A percentile compares a stretch with the other conserved stretches of the same genome.
Evolutionary conservation across 1,140 invertebrate species (phyloP).

Genomic region (Camponotus vicinus): DNA sequence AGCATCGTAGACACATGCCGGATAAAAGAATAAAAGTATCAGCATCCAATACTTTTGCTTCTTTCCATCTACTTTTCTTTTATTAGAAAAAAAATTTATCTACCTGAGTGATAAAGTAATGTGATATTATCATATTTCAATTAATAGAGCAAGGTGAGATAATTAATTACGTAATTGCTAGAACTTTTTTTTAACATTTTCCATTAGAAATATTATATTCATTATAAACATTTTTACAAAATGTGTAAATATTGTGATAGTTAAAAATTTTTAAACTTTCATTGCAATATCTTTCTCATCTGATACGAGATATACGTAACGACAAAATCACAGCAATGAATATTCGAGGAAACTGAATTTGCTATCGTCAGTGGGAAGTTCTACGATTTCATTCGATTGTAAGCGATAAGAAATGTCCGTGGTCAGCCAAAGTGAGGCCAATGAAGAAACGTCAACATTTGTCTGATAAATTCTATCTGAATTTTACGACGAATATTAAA

Average conservation of each 20-base stretch:
- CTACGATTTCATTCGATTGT: conserved; percentile 18
- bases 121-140: background rate
- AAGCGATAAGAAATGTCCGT: conserved; percentile 61
- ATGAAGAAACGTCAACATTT: conserved; percentile 58
- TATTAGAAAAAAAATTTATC: background rate
- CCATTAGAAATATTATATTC: background rate
- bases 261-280: background rate
- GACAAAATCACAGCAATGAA: conserved; percentile 40
- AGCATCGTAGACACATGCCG: background rate
- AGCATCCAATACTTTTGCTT: background rate
- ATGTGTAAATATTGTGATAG: background rate
- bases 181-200: background rate
- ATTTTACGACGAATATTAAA: conserved; percentile 59
- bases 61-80: background rate
- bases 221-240: background rate
- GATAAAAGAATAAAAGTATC: conserved; percentile 3
- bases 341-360: conserved; percentile 54
- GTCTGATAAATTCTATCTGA: conserved; percentile 38
- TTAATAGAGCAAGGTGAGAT: no score
- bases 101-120: background rate
- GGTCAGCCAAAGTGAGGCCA: conserved; percentile 51
- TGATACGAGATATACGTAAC: background rate
- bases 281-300: background rate
- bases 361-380: conserved; percentile 13
- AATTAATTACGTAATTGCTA: conserved; percentile 1